phyloP scores from a whole-genome alignment of 64 coral and sea anemone species.

The Stichodactyla helianthus region DNA sequence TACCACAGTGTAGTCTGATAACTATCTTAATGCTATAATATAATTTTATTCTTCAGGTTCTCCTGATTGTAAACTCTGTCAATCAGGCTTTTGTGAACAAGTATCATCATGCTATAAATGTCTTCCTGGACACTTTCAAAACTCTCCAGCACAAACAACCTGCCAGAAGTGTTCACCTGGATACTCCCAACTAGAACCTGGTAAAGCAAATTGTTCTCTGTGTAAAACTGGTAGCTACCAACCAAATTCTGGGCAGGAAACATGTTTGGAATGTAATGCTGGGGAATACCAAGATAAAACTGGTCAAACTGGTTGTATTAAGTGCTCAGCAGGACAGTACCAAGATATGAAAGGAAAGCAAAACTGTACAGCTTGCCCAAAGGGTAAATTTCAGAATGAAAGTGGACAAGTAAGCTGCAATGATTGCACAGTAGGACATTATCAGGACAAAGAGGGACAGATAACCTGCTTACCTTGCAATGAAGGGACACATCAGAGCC shows the following conservation, averaged over 20 bases:
- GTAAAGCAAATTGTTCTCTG: constrained; percentile 34
- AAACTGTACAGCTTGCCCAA: constrained; percentile 19
- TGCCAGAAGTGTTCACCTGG: constrained; percentile 23
- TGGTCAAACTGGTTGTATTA: constrained; percentile 9
- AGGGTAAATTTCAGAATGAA: constrained; percentile 15
- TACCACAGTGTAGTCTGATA: not conserved
- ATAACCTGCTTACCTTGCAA: constrained; percentile 25
- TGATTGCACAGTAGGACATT: constrained; percentile 3
- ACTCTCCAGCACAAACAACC: not conserved
- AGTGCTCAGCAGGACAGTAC: constrained; percentile 15
- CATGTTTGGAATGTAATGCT: constrained; percentile 21
- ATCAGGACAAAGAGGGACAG: not conserved
- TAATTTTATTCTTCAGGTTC: constrained; percentile 13
- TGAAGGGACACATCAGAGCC: constrained; percentile 13
- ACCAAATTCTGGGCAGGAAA: not conserved
- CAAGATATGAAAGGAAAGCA: constrained; percentile 19
- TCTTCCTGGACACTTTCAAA: constrained; percentile 46
- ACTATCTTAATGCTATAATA: not conserved
- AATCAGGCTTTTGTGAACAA: constrained; percentile 20
- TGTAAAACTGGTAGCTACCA: constrained; percentile 24
- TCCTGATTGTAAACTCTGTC: constrained; percentile 35
- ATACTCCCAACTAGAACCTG: constrained; percentile 3
- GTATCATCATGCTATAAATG: constrained; percentile 21
- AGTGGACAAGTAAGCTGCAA: constrained; percentile 7
- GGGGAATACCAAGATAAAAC: constrained; percentile 40